Base-by-base conservation (phyloP, 2,797 vertebrate species). In the Poecilia velifera region DNA sequence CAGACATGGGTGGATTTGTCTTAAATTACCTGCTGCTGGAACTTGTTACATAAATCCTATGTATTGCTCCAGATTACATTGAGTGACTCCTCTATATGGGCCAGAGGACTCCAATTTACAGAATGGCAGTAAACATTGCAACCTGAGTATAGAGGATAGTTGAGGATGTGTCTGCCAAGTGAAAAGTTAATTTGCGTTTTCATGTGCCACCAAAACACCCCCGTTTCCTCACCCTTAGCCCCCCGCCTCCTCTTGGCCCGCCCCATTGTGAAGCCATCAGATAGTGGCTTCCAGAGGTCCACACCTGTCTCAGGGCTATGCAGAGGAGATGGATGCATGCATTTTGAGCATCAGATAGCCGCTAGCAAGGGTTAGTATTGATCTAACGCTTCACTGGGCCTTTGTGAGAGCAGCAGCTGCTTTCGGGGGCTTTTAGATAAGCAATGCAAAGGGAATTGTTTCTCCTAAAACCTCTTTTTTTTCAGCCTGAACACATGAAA, bases 281-380 rank as follows among this genome's bases (percentile, higher is more conserved):
- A 95, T 94, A 94, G 93, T 79, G 82, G 87, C 90, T 89, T 91
- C 86, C 93, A 95, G 91, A 86, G 90, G 93, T 94, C 93, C 90
- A 92, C 95, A 95, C 93, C 95, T 96, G 95, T 95, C 95, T 95
- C 73, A 73, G 86, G 93, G 91, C 95, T 93, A 95, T 96, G 94
- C 93, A 95, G 94, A 94, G 84, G 92, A 95, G 94, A 95, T 94
- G 92, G 94, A 95, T 96, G 93, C 93, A 83, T 93, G 92, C 92
- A 93, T 94, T 94, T 94, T 93, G 90, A 93, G 88, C 92, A 95
- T 94, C 95, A 95, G 95, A 96, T 96, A 95, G 94, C 94, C 93
- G 88, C 93, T 81, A 92, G 93, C 91, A 91, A 78, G 93, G 94
- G 93, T 94, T 91, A 92, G 93, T 96, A 96, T 96, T 96, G 95